Percentiles rank a stretch among this genome's conserved stretches.
These are phyloP conservation scores for Calyptommatus sinebrachiatus DNA, from an alignment of 2,113 vertebrate species.

Conservation along the genomic window DNA sequence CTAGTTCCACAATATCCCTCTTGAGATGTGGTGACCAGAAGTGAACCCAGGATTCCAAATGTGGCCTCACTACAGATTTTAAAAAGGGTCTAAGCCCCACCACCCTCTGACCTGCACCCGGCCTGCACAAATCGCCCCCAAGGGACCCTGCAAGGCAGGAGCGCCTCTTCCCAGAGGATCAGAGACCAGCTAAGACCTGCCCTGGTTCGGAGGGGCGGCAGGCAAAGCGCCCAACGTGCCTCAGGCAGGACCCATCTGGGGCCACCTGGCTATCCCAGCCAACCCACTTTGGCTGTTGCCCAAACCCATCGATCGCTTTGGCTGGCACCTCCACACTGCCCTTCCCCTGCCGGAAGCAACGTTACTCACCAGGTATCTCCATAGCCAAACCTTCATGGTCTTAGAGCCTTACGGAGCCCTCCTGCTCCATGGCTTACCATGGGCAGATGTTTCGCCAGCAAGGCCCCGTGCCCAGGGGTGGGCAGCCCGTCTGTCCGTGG, in stretches of 20 bases:
- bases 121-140: background rate
- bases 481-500: background rate
- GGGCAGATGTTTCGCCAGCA: background rate
- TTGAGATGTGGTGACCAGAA: no score
- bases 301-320: background rate
- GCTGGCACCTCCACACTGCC: background rate
- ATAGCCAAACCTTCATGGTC: slow-evolving; percentile 27
- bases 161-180: background rate
- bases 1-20: no score
- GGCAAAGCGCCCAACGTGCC: background rate
- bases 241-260: background rate
- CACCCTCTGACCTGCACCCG: no score
- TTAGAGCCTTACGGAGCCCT: background rate
- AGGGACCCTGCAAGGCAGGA: background rate
- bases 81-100: no score
- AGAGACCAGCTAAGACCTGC: background rate
- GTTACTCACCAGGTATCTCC: slow-evolving; percentile 30
- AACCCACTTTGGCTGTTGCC: background rate
- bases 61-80: no score
- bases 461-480: no score
- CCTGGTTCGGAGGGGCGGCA: background rate
- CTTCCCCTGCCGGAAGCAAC: background rate
- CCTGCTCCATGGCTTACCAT: background rate
- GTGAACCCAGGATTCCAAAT: no score
- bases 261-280: background rate